phyloP scores from a whole-genome alignment of 2,888 invertebrate species.

The Drymonia ruficornis region DNA sequence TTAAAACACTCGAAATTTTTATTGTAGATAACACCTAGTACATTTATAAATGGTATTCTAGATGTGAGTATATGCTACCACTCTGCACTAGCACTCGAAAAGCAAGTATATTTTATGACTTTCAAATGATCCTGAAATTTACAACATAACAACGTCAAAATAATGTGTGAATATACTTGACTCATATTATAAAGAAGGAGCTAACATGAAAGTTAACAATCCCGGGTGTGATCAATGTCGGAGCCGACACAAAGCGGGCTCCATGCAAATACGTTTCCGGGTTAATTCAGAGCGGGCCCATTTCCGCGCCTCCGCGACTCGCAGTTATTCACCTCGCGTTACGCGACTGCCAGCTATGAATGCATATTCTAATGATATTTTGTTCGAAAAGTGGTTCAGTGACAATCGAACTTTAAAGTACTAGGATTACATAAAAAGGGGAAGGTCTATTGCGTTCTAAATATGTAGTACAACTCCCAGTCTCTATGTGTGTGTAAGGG shows the following conservation, averaged over 20 bases:
- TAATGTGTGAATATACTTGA: background rate
- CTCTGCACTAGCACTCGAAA: too few relatives aligned
- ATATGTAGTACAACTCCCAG: too few relatives aligned
- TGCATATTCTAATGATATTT: background rate
- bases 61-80: too few relatives aligned
- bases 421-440: too few relatives aligned
- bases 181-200: background rate
- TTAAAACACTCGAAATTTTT: too few relatives aligned
- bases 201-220: constrained; percentile 4
- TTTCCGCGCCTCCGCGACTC: constrained; percentile 12
- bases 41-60: too few relatives aligned
- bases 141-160: too few relatives aligned
- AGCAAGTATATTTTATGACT: too few relatives aligned
- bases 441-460: too few relatives aligned
- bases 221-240: constrained; percentile 12
- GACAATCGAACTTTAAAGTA: background rate
- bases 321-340: constrained; percentile 2
- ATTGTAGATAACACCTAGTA: too few relatives aligned
- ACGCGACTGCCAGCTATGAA: background rate
- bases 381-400: background rate
- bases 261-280: constrained; percentile 16
- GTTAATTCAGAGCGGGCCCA: constrained; percentile 15
- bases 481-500: too few relatives aligned
- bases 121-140: too few relatives aligned
- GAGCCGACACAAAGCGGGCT: constrained; percentile 8